Evolutionary conservation across 2,797 vertebrate genomes (phyloP).

Genomic region (Thamnophis elegans): DNA sequence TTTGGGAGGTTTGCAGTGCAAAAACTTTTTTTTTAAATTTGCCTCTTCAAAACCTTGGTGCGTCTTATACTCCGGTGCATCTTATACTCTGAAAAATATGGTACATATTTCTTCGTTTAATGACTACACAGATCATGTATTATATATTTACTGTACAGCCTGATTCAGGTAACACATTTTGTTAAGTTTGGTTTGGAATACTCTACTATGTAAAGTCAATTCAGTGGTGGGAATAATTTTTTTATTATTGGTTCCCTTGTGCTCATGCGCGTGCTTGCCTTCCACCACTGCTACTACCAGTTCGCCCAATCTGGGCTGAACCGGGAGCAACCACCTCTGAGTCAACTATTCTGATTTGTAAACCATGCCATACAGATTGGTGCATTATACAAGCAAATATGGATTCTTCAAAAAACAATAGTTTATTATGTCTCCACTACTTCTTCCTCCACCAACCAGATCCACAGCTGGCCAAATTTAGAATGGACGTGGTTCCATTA

Average conservation of each 20-base stretch:
- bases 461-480: background rate
- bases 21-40: no score
- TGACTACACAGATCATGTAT: background rate
- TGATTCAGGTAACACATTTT: background rate
- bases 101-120: background rate
- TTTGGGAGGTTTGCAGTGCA: no score
- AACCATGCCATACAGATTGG: background rate
- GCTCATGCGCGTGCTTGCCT: no score
- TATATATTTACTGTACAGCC: background rate
- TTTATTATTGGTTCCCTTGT: no score
- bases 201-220: background rate
- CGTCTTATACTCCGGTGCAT: no score
- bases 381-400: background rate
- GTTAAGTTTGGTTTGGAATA: background rate
- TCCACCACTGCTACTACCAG: no score
- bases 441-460: background rate
- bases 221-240: no score
- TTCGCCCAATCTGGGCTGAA: no score
- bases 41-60: no score
- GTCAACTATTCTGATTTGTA: background rate
- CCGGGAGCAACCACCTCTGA: background rate
- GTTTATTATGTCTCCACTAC: background rate
- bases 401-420: background rate
- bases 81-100: no score
- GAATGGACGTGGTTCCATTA: conserved; percentile 57